Evolutionary conservation across 2,888 invertebrate genomes (phyloP).

Genomic region (Strigamia crassipes): DNA sequence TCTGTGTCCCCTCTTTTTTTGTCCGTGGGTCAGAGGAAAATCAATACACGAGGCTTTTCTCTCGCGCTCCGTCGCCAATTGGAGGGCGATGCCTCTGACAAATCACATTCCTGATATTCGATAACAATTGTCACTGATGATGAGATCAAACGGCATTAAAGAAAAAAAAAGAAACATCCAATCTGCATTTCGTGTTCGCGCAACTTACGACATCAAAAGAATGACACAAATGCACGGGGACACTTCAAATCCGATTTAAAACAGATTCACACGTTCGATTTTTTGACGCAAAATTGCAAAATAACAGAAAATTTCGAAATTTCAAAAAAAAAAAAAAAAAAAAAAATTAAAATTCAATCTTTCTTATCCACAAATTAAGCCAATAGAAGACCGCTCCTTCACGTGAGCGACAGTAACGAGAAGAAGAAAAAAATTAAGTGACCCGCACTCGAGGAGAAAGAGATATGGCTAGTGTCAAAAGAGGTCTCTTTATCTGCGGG

Average conservation of each 20-base stretch:
- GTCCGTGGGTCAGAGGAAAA: conserved; percentile 34
- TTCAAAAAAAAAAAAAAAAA: too few species aligned
- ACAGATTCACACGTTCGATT: background rate
- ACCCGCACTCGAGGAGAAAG: background rate
- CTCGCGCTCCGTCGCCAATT: conserved; percentile 25
- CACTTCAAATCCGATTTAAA: conserved; percentile 24
- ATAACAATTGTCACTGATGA: conserved; percentile 45
- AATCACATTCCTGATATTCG: conserved; percentile 44
- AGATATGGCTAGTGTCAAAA: conserved; percentile 27
- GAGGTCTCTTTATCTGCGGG: conserved; percentile 30
- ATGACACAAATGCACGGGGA: background rate
- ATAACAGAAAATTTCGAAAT: too few species aligned
- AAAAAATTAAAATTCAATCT: background rate
- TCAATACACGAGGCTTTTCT: conserved; percentile 28
- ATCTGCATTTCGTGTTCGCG: background rate
- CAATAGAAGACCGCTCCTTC: background rate
- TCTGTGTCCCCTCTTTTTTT: background rate
- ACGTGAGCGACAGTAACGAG: background rate
- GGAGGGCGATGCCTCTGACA: conserved; percentile 42
- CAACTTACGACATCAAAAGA: background rate
- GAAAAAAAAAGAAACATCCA: background rate
- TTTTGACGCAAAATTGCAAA: background rate
- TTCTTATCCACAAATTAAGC: too few species aligned
- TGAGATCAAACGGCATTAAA: conserved; percentile 15
- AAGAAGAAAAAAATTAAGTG: conserved; percentile 21